phyloP scores from a whole-genome alignment of 2,113 vertebrate genomes.

The Silurus glanis region DNA sequence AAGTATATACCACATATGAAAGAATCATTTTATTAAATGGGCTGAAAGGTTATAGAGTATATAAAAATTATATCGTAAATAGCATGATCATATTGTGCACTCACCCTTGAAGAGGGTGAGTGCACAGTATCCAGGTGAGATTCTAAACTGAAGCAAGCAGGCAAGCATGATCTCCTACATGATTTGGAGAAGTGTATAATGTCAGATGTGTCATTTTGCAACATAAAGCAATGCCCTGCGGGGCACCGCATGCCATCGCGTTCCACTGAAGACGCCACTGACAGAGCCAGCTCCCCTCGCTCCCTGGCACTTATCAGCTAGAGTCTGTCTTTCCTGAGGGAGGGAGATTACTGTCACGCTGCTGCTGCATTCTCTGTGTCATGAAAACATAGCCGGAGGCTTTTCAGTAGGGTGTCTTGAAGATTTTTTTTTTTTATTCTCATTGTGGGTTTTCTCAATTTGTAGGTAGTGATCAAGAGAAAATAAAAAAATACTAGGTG shows the following conservation, averaged over 20 bases:
- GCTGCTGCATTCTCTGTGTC: slow-evolving; percentile 77
- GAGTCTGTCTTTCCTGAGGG: slow-evolving; percentile 73
- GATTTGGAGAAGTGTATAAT: slow-evolving; percentile 83
- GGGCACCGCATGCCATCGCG: slow-evolving; percentile 70
- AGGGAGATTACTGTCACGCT: slow-evolving; percentile 76
- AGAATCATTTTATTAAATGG: background rate
- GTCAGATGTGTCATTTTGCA: slow-evolving; percentile 83
- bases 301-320: slow-evolving; percentile 84
- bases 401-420: slow-evolving; percentile 56
- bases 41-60: background rate
- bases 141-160: background rate
- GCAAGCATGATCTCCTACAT: slow-evolving; percentile 66
- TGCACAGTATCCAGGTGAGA: background rate
- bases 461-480: slow-evolving; percentile 20
- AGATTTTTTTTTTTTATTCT: slow-evolving; percentile 23
- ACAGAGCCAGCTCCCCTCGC: slow-evolving; percentile 73
- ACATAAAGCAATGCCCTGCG: slow-evolving; percentile 79
- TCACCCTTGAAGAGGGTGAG: background rate
- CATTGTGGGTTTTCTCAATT: background rate
- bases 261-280: slow-evolving; percentile 80
- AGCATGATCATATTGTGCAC: background rate
- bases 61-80: background rate
- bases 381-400: slow-evolving; percentile 74
- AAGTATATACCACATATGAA: too few relatives aligned
- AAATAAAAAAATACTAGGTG: background rate